phyloP scores from a whole-genome alignment of 1,140 invertebrate genomes.

The Leptonema lineaticorne region DNA sequence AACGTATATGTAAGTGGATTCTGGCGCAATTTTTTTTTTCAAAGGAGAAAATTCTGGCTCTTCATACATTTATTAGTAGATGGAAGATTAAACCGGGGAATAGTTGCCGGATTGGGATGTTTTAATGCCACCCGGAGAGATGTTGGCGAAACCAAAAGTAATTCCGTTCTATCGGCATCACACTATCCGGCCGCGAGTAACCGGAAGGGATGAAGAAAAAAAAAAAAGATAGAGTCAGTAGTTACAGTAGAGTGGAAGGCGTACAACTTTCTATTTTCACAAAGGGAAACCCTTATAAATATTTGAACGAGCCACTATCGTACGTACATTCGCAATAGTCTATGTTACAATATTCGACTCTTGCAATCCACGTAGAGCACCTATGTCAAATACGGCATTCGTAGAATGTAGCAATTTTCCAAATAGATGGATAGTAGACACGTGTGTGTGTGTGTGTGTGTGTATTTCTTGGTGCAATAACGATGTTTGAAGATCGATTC shows the following conservation, averaged over 20 bases:
- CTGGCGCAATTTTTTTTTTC: conserved; percentile 36
- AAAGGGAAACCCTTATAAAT: conserved; percentile 35
- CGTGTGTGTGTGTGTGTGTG: no score
- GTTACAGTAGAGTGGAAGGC: neutral
- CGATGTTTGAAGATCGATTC: no score
- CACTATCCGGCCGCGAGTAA: conserved; percentile 23
- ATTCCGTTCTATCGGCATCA: conserved; percentile 41
- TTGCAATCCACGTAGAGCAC: neutral
- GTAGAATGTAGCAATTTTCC: neutral
- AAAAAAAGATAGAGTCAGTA: neutral
- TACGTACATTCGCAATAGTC: neutral
- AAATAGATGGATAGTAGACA: neutral
- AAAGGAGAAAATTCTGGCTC: conserved; percentile 33
- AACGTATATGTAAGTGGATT: neutral
- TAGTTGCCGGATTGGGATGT: conserved; percentile 35
- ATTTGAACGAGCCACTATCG: conserved; percentile 35
- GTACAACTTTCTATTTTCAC: conserved; percentile 28
- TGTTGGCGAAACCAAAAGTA: conserved; percentile 40
- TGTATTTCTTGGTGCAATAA: no score
- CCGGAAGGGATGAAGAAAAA: neutral
- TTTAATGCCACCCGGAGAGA: conserved; percentile 37
- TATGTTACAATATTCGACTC: neutral
- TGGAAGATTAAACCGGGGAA: conserved; percentile 42
- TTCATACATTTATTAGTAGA: conserved; percentile 42
- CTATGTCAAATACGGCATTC: no score